These are phyloP conservation scores for Pissodes strobi DNA, from an alignment of 1,140 invertebrate genomes.

Conservation along the genomic window DNA sequence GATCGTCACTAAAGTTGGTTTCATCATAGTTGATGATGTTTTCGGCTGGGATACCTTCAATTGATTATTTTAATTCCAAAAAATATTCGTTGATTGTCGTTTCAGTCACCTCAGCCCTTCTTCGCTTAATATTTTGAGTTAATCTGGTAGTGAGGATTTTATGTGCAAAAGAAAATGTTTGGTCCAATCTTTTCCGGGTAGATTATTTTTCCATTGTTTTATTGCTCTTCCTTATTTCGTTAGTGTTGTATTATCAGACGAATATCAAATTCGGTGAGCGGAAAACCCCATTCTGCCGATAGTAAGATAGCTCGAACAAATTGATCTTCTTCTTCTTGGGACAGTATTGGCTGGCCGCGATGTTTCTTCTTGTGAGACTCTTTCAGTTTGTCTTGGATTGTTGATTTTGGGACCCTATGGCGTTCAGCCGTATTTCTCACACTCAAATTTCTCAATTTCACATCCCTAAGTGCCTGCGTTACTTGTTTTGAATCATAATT, in stretches of 20 bases:
- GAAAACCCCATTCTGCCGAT: no score
- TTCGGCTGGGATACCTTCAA: no score
- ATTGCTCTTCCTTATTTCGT: not conserved
- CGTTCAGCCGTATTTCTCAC: no score
- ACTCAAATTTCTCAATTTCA: no score
- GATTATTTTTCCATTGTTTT: no score
- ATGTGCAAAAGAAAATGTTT: not conserved
- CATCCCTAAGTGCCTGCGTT: no score
- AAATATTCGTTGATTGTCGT: no score
- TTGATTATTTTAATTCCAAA: not conserved
- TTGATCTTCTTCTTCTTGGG: not conserved
- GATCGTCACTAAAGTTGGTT: no score
- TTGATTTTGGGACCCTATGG: no score
- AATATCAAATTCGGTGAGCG: not conserved
- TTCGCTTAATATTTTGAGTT: conserved; percentile 13
- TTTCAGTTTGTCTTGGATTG: conserved; percentile 4
- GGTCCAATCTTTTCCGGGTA: not conserved
- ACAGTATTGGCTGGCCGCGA: not conserved
- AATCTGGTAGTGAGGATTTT: not conserved
- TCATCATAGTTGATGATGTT: no score
- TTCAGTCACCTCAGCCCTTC: no score
- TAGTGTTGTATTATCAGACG: not conserved
- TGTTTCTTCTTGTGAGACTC: not conserved
- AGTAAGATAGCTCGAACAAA: not conserved
- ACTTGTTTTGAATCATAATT: no score